Base-by-base conservation (phyloP, 2,888 invertebrate genomes). In the Epiblema foenella region DNA sequence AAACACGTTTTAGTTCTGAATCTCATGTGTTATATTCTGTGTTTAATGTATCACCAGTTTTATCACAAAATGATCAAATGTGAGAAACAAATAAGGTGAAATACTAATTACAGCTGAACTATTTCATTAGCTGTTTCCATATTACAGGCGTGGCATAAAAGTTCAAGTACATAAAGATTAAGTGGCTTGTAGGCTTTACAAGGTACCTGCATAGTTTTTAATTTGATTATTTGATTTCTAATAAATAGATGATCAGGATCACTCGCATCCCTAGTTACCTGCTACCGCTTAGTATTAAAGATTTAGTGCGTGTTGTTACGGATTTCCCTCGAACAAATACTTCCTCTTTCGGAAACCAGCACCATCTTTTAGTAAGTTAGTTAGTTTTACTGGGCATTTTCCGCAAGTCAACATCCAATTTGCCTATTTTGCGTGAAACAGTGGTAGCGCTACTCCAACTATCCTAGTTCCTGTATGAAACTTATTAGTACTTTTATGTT, bases 121-220 rank as follows among this genome's bases (percentile, higher is more conserved):
- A 63, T 37, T 60, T 60, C 39, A 17, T 66, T 17, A 42, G n/a
- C 9, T 7, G 46, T 11, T 60, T 56, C 15, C 57, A 49, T 77
- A 81, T 91, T 91, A 85, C 91, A 91, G 91, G 77, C 75, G 88
- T 83, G 93, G 93, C 79, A 88, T 91, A 81, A 79, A 87, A 72
- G 76, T 92, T 75, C 76, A 82, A 84, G 89, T 92, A 82, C 85
- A 90, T 77, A 89, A 84, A 83, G 71, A 79, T 78, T 79, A 85
- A 89, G 76, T 84, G 85, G 78, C 75, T 72, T 81, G 75, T 75
- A 78, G 77, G 73, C 54, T 46, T 66, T 29, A 46, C 42, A 67
- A 70, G 65, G 65, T 69, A 73, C 69, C 67, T 62, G 66, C 29
- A n/a, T 51, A 56, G 29, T 33, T 65, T 65, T 54, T 51, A 51